A percentile compares a stretch with the other conserved stretches of the same genome.
Conservation (phyloP, 53 echinoderm and acorn worm species). For the Holothuria leucospilota region DNA sequence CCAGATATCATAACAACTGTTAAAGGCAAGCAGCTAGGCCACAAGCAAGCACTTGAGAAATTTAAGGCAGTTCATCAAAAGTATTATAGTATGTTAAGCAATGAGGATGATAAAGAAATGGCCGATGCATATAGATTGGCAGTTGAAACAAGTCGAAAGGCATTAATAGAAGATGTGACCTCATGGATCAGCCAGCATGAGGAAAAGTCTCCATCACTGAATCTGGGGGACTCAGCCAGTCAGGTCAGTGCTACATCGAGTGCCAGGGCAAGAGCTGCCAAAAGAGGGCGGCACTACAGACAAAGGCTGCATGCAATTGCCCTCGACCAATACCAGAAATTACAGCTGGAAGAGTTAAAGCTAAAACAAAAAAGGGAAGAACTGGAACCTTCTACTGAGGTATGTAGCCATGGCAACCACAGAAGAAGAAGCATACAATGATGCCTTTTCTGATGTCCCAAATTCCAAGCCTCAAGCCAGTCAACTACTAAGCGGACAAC, state of each 20-base stretch:
- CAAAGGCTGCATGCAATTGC: background rate
- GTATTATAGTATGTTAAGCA: background rate
- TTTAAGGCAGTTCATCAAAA: background rate
- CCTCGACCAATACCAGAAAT: background rate
- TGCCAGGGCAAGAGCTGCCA: background rate
- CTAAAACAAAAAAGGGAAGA: slow-evolving; percentile 11
- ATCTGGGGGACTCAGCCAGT: too few species aligned
- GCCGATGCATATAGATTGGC: background rate
- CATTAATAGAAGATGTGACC: too few species aligned
- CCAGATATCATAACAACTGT: background rate
- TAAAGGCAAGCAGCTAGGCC: background rate
- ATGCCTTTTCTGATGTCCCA: background rate
- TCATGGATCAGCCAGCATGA: too few species aligned
- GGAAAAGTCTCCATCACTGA: too few species aligned
- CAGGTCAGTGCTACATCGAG: too few species aligned
- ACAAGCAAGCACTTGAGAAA: slow-evolving; percentile 3
- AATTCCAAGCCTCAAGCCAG: background rate
- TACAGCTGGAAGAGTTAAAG: background rate
- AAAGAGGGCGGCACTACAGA: background rate
- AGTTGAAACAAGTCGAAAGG: background rate
- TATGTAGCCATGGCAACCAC: slow-evolving; percentile 25
- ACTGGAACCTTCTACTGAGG: background rate
- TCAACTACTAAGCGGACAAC: background rate
- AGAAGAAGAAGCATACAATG: background rate
- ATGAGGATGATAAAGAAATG: slow-evolving; percentile 16